Percentiles rank a stretch among this genome's conserved stretches.
phyloP scores from a whole-genome alignment of 30 jellyfish, hydroid and myxozoan genomes.

The Cassiopea andromeda region DNA sequence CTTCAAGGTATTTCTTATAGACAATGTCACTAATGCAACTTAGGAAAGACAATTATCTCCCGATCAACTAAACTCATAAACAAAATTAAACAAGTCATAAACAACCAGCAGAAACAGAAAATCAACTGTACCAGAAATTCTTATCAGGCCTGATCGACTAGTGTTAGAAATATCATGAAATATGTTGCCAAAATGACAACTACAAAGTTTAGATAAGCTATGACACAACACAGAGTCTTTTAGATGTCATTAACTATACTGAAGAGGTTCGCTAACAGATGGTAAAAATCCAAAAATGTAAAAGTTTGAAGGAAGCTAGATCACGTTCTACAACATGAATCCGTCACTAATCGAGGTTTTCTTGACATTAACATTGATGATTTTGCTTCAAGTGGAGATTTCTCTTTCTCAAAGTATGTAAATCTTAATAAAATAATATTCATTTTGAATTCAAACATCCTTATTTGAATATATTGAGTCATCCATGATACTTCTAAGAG shows the following conservation, averaged over 20 bases:
- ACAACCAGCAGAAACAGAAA: conserved; percentile 58
- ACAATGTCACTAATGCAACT: neutral
- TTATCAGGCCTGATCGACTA: neutral
- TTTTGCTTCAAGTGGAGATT: neutral
- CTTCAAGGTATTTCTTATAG: no score
- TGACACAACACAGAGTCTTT: neutral
- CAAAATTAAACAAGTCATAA: conserved; percentile 55
- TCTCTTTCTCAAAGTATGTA: neutral
- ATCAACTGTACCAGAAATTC: conserved; percentile 3
- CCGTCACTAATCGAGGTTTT: neutral
- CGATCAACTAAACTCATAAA: conserved; percentile 32
- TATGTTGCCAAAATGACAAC: neutral
- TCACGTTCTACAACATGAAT: neutral
- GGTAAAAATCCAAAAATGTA: neutral
- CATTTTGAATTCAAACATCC: no score
- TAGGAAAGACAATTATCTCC: neutral
- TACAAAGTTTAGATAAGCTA: neutral
- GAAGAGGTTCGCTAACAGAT: neutral
- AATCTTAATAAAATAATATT: neutral
- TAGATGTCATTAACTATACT: neutral
- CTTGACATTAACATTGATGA: neutral
- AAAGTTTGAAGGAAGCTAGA: conserved; percentile 5
- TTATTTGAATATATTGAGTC: no score
- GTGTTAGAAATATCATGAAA: neutral
- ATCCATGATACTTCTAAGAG: no score